Evolutionary conservation across 2,113 vertebrate species (phyloP).

Genomic region (Dicaeum eximium): DNA sequence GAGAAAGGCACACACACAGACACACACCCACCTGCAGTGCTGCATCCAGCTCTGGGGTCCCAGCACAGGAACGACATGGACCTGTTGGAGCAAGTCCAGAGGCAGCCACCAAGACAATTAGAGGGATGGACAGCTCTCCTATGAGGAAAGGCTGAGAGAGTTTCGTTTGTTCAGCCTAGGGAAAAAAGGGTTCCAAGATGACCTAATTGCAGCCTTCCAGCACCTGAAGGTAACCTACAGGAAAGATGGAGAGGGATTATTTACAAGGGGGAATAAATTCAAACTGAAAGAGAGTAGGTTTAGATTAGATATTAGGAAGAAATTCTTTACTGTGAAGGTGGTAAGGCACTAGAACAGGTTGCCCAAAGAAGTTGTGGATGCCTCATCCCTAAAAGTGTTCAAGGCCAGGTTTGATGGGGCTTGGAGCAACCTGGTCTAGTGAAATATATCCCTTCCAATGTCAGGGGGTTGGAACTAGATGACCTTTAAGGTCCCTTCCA

Average conservation of each 20-base stretch:
- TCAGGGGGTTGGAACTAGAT: background rate
- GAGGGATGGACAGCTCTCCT: background rate
- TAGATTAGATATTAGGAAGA: background rate
- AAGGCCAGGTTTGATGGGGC: background rate
- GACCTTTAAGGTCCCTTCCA: background rate
- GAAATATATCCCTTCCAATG: background rate
- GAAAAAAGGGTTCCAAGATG: accelerated
- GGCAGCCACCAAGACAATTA: background rate
- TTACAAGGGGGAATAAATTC: background rate
- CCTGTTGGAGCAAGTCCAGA: accelerated
- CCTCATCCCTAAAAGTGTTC: background rate
- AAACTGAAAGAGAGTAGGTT: background rate
- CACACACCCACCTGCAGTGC: background rate
- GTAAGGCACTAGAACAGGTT: background rate
- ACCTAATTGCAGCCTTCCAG: background rate
- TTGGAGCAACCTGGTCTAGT: background rate
- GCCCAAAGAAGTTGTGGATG: background rate
- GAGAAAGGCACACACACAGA: background rate
- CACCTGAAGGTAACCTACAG: background rate
- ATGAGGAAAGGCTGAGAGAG: background rate
- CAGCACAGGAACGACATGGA: background rate
- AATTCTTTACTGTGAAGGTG: background rate
- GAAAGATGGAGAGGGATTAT: background rate
- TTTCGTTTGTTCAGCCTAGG: background rate
- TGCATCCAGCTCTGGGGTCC: background rate